Evolutionary conservation across 2,888 invertebrate species (phyloP).

Genomic region (Drosophila quasianomalipes): DNA sequence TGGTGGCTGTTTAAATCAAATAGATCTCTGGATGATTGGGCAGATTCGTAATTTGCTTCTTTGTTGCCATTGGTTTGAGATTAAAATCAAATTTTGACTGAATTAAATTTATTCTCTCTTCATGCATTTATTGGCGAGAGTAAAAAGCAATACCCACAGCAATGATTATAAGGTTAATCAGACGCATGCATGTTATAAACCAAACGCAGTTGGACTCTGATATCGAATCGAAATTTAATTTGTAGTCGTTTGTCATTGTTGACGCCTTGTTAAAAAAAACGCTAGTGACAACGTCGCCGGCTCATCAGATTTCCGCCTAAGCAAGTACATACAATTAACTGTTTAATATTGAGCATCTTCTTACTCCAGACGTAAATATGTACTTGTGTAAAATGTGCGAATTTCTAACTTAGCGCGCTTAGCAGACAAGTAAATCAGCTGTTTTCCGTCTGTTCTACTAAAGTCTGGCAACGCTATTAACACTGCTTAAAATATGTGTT

Average conservation of each 20-base stretch:
- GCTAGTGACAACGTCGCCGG: slow-evolving; percentile 43
- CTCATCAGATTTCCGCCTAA: slow-evolving; percentile 41
- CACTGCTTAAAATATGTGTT: background rate
- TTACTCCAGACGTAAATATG: background rate
- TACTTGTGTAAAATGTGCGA: background rate
- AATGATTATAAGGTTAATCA: slow-evolving; percentile 24
- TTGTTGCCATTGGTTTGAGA: slow-evolving; percentile 78
- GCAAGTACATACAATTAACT: background rate
- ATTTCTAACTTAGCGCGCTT: slow-evolving; percentile 1
- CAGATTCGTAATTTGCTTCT: slow-evolving; percentile 86
- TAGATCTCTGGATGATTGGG: slow-evolving; percentile 86
- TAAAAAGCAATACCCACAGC: slow-evolving; percentile 7
- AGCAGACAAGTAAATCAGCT: slow-evolving; percentile 38
- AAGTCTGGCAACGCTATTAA: background rate
- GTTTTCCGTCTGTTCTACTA: slow-evolving; percentile 19
- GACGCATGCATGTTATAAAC: slow-evolving; percentile 31
- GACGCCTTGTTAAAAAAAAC: slow-evolving; percentile 34
- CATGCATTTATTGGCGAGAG: slow-evolving; percentile 53
- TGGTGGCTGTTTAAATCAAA: slow-evolving; percentile 90
- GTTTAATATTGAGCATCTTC: background rate
- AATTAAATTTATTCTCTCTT: background rate
- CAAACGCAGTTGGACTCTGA: slow-evolving; percentile 43
- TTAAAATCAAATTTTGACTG: background rate
- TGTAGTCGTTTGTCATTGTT: slow-evolving; percentile 30
- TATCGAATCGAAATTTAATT: slow-evolving; percentile 37